Percentiles rank a stretch among this genome's conserved stretches.
These are phyloP conservation scores for Reinhardtius hippoglossoides DNA, from an alignment of 2,113 vertebrate genomes.

Conservation along the genomic window DNA sequence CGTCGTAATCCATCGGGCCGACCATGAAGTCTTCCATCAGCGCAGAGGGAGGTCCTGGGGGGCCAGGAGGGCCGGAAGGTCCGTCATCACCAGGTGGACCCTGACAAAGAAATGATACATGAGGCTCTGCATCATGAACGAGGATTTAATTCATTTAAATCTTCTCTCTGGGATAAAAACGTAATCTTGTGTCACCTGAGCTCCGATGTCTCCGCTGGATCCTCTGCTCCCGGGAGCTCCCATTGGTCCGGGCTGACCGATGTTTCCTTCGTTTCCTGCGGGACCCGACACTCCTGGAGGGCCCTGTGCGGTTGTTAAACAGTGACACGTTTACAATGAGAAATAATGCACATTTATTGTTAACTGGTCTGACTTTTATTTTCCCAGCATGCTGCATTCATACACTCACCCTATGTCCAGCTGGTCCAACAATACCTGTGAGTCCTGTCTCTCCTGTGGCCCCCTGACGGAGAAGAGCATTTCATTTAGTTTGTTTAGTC, in stretches of 20 bases:
- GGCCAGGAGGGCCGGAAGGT: conserved; percentile 90
- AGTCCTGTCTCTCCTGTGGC: conserved; percentile 89
- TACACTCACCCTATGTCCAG: conserved; percentile 90
- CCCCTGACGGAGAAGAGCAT: conserved; percentile 82
- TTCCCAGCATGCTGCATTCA: background rate
- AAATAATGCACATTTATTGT: background rate
- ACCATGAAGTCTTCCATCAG: conserved; percentile 88
- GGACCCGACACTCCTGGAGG: conserved; percentile 93
- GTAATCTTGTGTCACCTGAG: conserved; percentile 83
- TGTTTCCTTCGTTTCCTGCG: conserved; percentile 92
- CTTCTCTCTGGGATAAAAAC: background rate
- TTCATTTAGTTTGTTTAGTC: background rate
- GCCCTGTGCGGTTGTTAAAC: conserved; percentile 80
- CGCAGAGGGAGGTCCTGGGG: conserved; percentile 90
- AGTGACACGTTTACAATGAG: background rate
- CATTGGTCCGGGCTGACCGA: conserved; percentile 88
- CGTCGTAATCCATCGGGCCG: conserved; percentile 84
- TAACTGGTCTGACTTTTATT: no score
- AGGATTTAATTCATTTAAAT: background rate
- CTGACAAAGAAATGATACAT: conserved; percentile 48
- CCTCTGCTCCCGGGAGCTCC: conserved; percentile 94
- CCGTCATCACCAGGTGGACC: conserved; percentile 93
- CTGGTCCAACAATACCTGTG: conserved; percentile 91
- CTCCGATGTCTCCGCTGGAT: conserved; percentile 89
- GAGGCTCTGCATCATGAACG: background rate